These are phyloP conservation scores for Cosmia trapezina DNA, from an alignment of 2,888 invertebrate species.

Conservation along the genomic window DNA sequence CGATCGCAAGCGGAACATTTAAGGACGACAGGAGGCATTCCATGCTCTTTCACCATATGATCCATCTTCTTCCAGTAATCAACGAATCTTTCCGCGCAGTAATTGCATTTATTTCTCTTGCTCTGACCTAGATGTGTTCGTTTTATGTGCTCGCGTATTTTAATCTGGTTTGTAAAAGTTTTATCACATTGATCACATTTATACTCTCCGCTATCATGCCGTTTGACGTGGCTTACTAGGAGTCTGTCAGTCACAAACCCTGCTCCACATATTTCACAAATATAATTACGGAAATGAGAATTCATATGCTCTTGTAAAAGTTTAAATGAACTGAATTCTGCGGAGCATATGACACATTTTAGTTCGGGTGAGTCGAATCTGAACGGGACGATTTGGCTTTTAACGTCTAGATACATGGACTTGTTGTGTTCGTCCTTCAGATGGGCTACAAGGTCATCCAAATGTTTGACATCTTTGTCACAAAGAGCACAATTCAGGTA, in stretches of 20 bases:
- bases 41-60: slow-evolving; percentile 79
- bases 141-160: slow-evolving; percentile 62
- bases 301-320: slow-evolving; percentile 82
- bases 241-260: slow-evolving; percentile 73
- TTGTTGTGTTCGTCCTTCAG: slow-evolving; percentile 69
- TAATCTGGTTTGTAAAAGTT: slow-evolving; percentile 66
- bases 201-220: slow-evolving; percentile 74
- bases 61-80: slow-evolving; percentile 78
- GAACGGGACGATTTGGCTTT: slow-evolving; percentile 79
- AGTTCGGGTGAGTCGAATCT: slow-evolving; percentile 77
- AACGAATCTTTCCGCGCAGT: slow-evolving; percentile 73
- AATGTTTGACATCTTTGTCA: slow-evolving; percentile 64
- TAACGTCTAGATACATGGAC: slow-evolving; percentile 71
- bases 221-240: slow-evolving; percentile 68
- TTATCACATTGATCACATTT: slow-evolving; percentile 77
- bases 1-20: slow-evolving; percentile 79
- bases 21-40: slow-evolving; percentile 69
- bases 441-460: slow-evolving; percentile 72
- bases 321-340: slow-evolving; percentile 75
- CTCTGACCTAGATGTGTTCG: slow-evolving; percentile 61
- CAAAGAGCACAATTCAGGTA: slow-evolving; percentile 75
- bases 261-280: slow-evolving; percentile 75
- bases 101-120: slow-evolving; percentile 73
- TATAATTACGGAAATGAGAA: slow-evolving; percentile 76
- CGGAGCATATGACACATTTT: slow-evolving; percentile 74